Evolutionary conservation across 2,797 vertebrate genomes (phyloP).

Genomic region (Loriculus beryllinus): DNA sequence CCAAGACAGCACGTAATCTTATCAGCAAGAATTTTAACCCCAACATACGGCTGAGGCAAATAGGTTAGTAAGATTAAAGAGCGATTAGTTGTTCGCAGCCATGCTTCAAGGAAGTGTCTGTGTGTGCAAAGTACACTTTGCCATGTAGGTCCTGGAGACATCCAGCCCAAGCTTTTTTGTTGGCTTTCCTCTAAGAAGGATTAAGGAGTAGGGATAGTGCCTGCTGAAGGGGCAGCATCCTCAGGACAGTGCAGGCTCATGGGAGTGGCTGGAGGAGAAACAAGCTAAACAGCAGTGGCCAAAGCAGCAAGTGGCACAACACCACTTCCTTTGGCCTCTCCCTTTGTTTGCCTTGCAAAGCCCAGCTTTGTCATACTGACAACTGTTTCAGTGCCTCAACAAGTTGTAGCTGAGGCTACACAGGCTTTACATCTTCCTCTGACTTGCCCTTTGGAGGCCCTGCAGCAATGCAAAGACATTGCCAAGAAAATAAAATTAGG

Average conservation of each 20-base stretch:
- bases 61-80: conserved; percentile 40
- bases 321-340: background rate
- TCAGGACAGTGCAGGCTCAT: background rate
- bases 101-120: background rate
- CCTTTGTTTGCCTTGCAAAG: background rate
- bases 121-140: background rate
- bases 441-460: background rate
- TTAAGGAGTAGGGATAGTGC: background rate
- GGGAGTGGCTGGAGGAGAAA: background rate
- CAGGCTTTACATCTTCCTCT: background rate
- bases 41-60: background rate
- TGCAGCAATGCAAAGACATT: background rate
- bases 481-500: background rate
- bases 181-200: background rate
- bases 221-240: background rate
- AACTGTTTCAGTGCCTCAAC: background rate
- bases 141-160: background rate
- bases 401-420: background rate
- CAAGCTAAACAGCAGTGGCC: background rate
- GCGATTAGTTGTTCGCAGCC: background rate
- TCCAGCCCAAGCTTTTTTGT: background rate
- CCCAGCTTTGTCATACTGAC: background rate
- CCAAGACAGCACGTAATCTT: conserved; percentile 45
- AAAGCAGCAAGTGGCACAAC: fast-evolving
- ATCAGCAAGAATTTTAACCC: conserved; percentile 39